These are phyloP conservation scores for Pheucticus melanocephalus DNA, from an alignment of 2,113 vertebrate genomes.

Conservation along the genomic window DNA sequence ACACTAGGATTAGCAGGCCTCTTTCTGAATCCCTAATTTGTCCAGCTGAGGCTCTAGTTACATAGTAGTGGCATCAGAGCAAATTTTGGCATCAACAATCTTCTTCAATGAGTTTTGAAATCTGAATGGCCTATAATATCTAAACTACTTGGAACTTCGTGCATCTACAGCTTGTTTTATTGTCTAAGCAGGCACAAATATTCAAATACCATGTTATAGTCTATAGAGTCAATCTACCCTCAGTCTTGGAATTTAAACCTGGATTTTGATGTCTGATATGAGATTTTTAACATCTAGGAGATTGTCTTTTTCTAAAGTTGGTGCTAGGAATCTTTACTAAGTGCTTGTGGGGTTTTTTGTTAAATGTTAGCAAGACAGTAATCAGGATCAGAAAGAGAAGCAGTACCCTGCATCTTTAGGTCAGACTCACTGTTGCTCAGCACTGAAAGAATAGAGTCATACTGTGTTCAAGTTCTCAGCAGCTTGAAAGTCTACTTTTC, in stretches of 20 bases:
- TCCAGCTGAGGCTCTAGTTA: not conserved
- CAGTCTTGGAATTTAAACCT: not conserved
- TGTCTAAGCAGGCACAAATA: not conserved
- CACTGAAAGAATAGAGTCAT: not conserved
- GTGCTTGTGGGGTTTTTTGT: fast-evolving
- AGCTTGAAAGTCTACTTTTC: not conserved
- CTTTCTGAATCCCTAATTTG: not conserved
- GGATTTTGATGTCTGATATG: not conserved
- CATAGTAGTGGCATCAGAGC: not conserved
- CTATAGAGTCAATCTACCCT: not conserved
- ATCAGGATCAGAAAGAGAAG: not conserved
- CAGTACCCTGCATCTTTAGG: not conserved
- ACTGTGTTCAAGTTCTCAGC: not conserved
- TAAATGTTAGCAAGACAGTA: not conserved
- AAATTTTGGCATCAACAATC: not conserved
- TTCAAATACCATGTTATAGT: not conserved
- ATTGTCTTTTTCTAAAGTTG: not conserved
- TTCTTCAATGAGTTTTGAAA: not conserved
- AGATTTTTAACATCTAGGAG: not conserved
- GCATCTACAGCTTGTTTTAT: not conserved
- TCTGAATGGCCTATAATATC: not conserved
- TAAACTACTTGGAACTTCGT: not conserved
- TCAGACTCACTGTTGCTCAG: not conserved
- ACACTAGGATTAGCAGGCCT: not conserved
- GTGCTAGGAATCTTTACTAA: not conserved